A percentile compares a stretch with the other conserved stretches of the same genome.
phyloP scores from a whole-genome alignment of 2,797 vertebrate genomes.

The Epinephelus awoara region DNA sequence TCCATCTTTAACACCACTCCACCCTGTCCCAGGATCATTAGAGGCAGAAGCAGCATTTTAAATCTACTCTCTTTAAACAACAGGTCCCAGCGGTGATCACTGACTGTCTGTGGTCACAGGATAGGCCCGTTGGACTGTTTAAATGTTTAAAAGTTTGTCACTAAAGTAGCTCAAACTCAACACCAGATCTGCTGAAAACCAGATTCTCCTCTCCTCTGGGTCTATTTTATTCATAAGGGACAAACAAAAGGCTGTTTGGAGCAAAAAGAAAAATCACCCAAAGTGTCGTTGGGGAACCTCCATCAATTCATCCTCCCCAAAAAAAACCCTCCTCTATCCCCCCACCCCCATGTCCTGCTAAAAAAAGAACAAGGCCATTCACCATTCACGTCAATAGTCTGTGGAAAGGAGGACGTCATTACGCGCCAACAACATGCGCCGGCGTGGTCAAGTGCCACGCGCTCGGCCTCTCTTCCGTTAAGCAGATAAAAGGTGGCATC shows the following conservation, averaged over 20 bases:
- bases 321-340: not conserved
- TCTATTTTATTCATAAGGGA: slow-evolving; percentile 33
- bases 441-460: slow-evolving; percentile 75
- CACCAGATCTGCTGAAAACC: not conserved
- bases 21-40: not conserved
- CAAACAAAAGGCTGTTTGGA: slow-evolving; percentile 48
- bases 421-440: slow-evolving; percentile 45
- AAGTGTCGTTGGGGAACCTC: slow-evolving; percentile 35
- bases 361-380: slow-evolving; percentile 45
- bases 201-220: not conserved
- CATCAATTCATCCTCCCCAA: slow-evolving; percentile 17
- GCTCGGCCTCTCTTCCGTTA: slow-evolving; percentile 77
- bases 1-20: not conserved
- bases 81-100: not conserved
- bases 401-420: slow-evolving; percentile 49
- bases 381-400: slow-evolving; percentile 52
- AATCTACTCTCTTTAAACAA: not conserved
- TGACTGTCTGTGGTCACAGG: not conserved
- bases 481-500: slow-evolving; percentile 83
- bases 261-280: slow-evolving; percentile 16
- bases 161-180: not conserved
- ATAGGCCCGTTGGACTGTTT: slow-evolving; percentile 3
- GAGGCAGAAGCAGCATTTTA: not conserved
- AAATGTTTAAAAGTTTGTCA: slow-evolving; percentile 38
- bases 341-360: slow-evolving; percentile 31